phyloP scores from a whole-genome alignment of 2,797 vertebrate species.

The Platyrinchus mystaceus region DNA sequence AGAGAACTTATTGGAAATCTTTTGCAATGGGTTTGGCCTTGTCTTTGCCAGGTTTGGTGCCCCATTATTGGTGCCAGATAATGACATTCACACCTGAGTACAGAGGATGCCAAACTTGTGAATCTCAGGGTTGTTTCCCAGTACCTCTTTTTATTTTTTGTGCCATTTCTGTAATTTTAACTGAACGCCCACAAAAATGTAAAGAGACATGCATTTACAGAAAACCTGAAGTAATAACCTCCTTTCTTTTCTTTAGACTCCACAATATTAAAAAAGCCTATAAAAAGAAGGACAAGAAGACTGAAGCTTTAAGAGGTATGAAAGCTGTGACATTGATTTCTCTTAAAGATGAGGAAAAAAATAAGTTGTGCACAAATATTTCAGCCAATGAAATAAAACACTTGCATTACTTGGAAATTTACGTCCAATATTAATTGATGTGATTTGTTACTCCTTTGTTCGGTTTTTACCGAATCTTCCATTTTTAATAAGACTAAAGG shows the following conservation, averaged over 20 bases:
- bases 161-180: background rate
- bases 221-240: background rate
- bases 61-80: background rate
- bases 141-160: background rate
- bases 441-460: background rate
- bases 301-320: slow-evolving; percentile 89
- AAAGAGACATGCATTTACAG: background rate
- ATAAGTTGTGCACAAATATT: background rate
- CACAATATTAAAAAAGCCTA: slow-evolving; percentile 86
- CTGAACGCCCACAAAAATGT: background rate
- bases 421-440: background rate
- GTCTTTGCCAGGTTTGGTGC: background rate
- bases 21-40: background rate
- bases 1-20: background rate
- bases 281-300: slow-evolving; percentile 78
- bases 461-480: background rate
- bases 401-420: background rate
- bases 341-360: background rate
- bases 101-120: background rate
- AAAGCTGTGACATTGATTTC: background rate
- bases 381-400: background rate
- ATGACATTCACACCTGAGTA: background rate
- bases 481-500: background rate
- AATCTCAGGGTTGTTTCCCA: background rate
- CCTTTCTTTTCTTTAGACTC: slow-evolving; percentile 76